These are phyloP conservation scores for Sarotherodon lohbergeri DNA, from an alignment of 2,113 vertebrate species.

Conservation along the genomic window DNA sequence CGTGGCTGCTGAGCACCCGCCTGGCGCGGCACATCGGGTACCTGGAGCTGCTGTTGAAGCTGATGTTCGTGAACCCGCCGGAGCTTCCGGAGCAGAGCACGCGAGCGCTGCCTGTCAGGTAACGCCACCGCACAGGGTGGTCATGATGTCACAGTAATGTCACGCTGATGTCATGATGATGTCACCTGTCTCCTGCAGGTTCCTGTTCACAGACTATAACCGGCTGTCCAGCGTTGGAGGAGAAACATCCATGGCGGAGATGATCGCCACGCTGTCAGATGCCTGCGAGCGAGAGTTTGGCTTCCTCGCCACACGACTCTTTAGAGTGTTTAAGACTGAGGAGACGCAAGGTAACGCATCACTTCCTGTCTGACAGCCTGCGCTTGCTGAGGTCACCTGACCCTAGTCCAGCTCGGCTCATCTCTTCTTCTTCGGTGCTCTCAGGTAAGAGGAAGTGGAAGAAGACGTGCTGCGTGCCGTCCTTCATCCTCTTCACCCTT, in stretches of 20 bases:
- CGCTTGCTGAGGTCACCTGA: neutral
- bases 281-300: slow-evolving; percentile 96
- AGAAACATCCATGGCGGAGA: slow-evolving; percentile 94
- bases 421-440: neutral
- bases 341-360: slow-evolving; percentile 80
- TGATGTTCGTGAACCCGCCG: slow-evolving; percentile 97
- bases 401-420: neutral
- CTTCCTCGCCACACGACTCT: slow-evolving; percentile 92
- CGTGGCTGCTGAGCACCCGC: slow-evolving; percentile 87
- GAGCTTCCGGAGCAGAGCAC: slow-evolving; percentile 95
- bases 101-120: slow-evolving; percentile 68
- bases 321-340: slow-evolving; percentile 94
- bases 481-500: slow-evolving; percentile 87
- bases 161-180: neutral
- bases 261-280: slow-evolving; percentile 95
- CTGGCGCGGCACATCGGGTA: slow-evolving; percentile 93
- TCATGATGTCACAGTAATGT: neutral
- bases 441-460: slow-evolving; percentile 95
- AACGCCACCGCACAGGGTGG: neutral
- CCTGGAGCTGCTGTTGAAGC: slow-evolving; percentile 86
- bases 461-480: slow-evolving; percentile 93
- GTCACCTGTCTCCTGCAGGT: slow-evolving; percentile 63
- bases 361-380: neutral
- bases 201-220: slow-evolving; percentile 94
- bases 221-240: slow-evolving; percentile 92